Percentiles rank a stretch among this genome's conserved stretches.
Conservation (phyloP, 2,888 invertebrate genomes). For the Leptarthrus brevirostris region DNA sequence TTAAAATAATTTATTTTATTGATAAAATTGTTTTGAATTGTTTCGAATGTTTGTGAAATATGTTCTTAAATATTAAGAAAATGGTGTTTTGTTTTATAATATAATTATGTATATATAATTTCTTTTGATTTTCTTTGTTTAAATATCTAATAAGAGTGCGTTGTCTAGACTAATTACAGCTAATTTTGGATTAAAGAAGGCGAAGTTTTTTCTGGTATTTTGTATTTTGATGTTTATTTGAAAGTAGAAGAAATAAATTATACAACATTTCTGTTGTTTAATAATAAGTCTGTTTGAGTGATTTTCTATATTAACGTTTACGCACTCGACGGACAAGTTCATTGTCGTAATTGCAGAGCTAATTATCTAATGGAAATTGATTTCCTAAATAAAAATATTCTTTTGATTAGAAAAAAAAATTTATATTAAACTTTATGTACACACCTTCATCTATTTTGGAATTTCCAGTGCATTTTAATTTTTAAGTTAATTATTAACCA, state of each 20-base stretch:
- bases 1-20: constrained; percentile 45
- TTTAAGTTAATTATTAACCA: too few relatives aligned
- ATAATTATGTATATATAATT: constrained; percentile 24
- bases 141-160: constrained; percentile 28
- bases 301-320: too few relatives aligned
- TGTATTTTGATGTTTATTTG: constrained; percentile 12
- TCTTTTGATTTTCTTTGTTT: constrained; percentile 13
- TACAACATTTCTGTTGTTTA: background rate
- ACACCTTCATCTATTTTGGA: too few relatives aligned
- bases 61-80: constrained; percentile 44
- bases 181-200: constrained; percentile 43
- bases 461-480: too few relatives aligned
- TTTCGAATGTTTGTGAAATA: constrained; percentile 21
- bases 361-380: too few relatives aligned
- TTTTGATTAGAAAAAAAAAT: too few relatives aligned
- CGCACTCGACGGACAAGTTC: too few relatives aligned
- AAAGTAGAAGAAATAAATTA: constrained; percentile 7
- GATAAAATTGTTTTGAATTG: constrained; percentile 20
- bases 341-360: too few relatives aligned
- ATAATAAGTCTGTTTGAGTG: too few relatives aligned
- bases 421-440: too few relatives aligned
- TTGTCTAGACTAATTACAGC: constrained; percentile 1
- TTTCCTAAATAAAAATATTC: too few relatives aligned
- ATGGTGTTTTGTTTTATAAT: constrained; percentile 41
- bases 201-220: constrained; percentile 35